Percentiles rank a stretch among this genome's conserved stretches.
phyloP scores from a whole-genome alignment of 2,797 vertebrate species.

The Heteromormyrus szaboi region DNA sequence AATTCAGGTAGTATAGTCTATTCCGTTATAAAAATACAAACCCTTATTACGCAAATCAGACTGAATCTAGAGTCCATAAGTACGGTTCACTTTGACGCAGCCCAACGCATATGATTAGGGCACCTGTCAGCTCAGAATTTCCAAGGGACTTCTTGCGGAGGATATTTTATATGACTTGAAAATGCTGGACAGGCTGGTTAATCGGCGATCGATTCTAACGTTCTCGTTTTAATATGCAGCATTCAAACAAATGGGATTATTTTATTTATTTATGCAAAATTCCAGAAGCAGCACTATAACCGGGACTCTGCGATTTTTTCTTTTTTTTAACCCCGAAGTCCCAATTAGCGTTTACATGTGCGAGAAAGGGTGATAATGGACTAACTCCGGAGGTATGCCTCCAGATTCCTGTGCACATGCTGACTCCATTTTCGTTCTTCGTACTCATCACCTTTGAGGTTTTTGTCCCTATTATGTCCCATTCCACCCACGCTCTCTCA shows the following conservation, averaged over 20 bases:
- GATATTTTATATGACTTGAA: background rate
- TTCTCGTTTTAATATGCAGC: background rate
- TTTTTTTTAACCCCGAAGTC: background rate
- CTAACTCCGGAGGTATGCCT: background rate
- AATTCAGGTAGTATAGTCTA: background rate
- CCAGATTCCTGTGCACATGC: background rate
- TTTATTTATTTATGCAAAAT: background rate
- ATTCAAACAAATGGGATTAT: background rate
- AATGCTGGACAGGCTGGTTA: background rate
- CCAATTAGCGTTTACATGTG: background rate
- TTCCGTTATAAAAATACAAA: background rate
- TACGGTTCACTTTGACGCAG: background rate
- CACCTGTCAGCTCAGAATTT: background rate
- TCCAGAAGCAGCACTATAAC: background rate
- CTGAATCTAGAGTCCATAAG: background rate
- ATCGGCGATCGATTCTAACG: background rate
- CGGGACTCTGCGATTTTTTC: background rate
- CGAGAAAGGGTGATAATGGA: background rate
- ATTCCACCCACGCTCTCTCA: background rate
- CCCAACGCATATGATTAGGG: background rate
- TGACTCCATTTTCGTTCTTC: background rate
- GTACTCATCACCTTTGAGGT: conserved; percentile 1
- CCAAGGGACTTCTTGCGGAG: background rate
- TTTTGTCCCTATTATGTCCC: background rate
- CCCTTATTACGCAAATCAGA: background rate